Conservation (phyloP, 2,113 vertebrate species). For the Neogobius melanostomus region DNA sequence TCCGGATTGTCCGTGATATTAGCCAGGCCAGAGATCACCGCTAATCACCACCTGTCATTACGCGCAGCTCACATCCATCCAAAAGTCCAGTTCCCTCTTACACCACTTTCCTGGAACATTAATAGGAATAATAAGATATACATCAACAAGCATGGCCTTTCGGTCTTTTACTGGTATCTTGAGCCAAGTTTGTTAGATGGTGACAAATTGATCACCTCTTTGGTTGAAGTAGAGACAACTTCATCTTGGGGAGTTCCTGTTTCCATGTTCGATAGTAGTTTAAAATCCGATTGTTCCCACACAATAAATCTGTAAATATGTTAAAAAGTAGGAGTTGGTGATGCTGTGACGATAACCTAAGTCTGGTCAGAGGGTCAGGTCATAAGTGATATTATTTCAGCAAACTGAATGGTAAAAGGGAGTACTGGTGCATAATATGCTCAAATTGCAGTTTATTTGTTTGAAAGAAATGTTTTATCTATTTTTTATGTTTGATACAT, state of each 20-base stretch:
- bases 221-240: slow-evolving; percentile 42
- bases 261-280: no score
- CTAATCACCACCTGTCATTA: slow-evolving; percentile 66
- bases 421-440: no score
- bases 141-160: slow-evolving; percentile 34
- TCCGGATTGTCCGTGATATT: slow-evolving; percentile 66
- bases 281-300: no score
- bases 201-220: slow-evolving; percentile 34
- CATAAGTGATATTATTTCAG: no score
- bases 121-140: slow-evolving; percentile 47
- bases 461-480: no score
- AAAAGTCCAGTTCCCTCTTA: slow-evolving; percentile 29
- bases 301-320: no score
- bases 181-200: slow-evolving; percentile 44
- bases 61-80: slow-evolving; percentile 40
- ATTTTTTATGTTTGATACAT: no score
- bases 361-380: no score
- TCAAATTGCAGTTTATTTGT: no score
- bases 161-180: slow-evolving; percentile 29
- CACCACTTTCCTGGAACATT: slow-evolving; percentile 32
- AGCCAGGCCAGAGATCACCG: slow-evolving; percentile 55
- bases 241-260: slow-evolving; percentile 20
- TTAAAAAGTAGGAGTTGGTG: no score
- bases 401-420: no score
- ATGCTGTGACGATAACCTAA: no score